Evolutionary conservation across 2,888 invertebrate genomes (phyloP), one percentile per base, ranked within the genome.

Genomic region (Drosophila cyrtoloma): DNA sequence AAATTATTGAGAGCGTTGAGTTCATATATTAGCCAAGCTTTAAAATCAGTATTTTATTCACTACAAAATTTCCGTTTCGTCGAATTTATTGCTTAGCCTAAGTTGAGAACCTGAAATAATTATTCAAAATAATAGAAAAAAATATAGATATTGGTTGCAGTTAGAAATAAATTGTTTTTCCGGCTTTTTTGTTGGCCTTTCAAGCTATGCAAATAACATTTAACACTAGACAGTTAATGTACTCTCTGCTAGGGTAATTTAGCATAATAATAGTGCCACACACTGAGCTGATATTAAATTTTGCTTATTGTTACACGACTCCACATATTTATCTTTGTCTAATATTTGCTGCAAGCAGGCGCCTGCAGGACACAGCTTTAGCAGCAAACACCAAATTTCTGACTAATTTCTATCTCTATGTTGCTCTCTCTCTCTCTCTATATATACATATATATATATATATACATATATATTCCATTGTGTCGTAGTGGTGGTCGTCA

Each of bases 401-500:
- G 10, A 57, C 55, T 44, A 63, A 75, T 26, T 59, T 56, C 32
- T 47, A 39, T 56, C 16, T 52, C 16, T 53, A 10, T 30, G 26
- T 19, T 14, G 19, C n/a, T n/a, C 28, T 28, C 12, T 9, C 22
- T 30, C n/a, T 19, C 19, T 39, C 12, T 22, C 30, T 42, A 26
- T 28, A 16, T 42, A 3, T 6, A n/a, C 39, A n/a, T 6, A 22
- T 53, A 3, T 55, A 1, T 65, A 35, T 51, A 50, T 67, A 3
- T 10, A 14, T 51, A n/a, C 51, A 42, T 70, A 50, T 58, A 56
- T 55, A 42, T 42, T 37, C 44, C 77, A 14, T 22, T 56, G 56
- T 37, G 47, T 52, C 91, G 28, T 84, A 63, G 98, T 98, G 16
- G 97, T 98, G 0, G 95, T 97, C 19, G 96, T 96, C 52, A 97